These are phyloP conservation scores for Austrolebias charrua DNA, from an alignment of 2,797 vertebrate species.

Conservation along the genomic window DNA sequence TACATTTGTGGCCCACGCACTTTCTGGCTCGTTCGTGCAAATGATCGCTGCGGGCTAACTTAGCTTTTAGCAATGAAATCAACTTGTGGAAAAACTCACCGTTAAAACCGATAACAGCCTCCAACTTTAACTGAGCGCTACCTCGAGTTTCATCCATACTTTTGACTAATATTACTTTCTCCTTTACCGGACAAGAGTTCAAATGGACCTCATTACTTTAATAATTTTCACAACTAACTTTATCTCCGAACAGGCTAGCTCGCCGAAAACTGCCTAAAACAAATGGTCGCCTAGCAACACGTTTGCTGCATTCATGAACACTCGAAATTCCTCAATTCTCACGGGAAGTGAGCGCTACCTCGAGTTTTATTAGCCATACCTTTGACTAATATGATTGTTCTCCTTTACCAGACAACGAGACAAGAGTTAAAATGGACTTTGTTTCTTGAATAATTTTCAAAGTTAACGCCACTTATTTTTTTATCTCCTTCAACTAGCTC, in stretches of 20 bases:
- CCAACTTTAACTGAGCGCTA: slow-evolving; percentile 74
- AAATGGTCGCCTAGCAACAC: slow-evolving; percentile 64
- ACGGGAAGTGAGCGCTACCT: background rate
- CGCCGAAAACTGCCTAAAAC: slow-evolving; percentile 15
- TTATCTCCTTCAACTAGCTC: too few relatives aligned
- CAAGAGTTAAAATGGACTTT: too few relatives aligned
- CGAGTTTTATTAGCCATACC: too few relatives aligned
- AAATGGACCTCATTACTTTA: accelerated
- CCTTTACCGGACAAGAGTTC: background rate
- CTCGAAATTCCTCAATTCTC: background rate
- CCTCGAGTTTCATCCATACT: slow-evolving; percentile 66
- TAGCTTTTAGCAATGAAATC: too few relatives aligned
- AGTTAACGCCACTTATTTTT: too few relatives aligned
- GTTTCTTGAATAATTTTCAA: too few relatives aligned
- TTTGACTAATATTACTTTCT: accelerated
- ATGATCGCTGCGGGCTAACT: too few relatives aligned
- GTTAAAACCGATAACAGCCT: slow-evolving; percentile 88
- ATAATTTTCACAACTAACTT: background rate
- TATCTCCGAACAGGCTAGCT: too few relatives aligned
- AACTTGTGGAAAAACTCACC: slow-evolving; percentile 70
- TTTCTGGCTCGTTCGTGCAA: too few relatives aligned
- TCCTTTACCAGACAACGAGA: too few relatives aligned
- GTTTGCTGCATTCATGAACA: slow-evolving; percentile 9
- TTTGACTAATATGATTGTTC: too few relatives aligned
- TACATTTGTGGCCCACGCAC: too few relatives aligned